These are phyloP conservation scores for Aldrovandia affinis DNA, from an alignment of 2,797 vertebrate genomes.

Conservation along the genomic window DNA sequence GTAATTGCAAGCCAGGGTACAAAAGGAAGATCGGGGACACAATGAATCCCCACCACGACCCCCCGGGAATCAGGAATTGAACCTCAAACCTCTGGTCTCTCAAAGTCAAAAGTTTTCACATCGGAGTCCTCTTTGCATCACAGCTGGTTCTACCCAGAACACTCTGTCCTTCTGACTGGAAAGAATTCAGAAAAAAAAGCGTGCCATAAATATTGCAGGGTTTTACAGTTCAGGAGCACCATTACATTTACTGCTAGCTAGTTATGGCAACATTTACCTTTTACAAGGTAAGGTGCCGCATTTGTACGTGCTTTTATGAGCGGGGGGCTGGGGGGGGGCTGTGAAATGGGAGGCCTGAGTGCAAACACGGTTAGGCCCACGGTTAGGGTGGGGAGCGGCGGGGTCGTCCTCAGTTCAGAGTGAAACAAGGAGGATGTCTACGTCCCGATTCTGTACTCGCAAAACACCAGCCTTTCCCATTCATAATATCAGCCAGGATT, in stretches of 20 bases:
- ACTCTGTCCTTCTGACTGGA: constrained; percentile 9
- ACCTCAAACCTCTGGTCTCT: constrained; percentile 2
- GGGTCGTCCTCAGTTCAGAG: neutral
- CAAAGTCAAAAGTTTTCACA: constrained; percentile 19
- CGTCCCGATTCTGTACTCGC: neutral
- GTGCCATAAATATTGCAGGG: neutral
- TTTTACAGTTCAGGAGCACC: neutral
- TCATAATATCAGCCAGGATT: neutral
- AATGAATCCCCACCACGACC: neutral
- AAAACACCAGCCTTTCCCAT: neutral
- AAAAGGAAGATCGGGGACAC: constrained; percentile 7
- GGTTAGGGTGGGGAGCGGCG: neutral
- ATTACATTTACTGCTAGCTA: neutral
- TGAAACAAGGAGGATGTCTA: neutral
- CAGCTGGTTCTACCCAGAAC: neutral
- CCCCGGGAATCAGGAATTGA: constrained; percentile 6
- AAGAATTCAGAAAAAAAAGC: neutral
- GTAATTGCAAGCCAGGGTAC: neutral
- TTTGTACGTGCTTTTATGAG: neutral
- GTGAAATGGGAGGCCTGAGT: neutral
- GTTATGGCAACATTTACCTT: neutral
- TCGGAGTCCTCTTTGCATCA: neutral
- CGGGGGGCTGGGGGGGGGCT: neutral
- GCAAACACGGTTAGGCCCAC: neutral
- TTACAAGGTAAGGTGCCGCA: neutral